Evolutionary conservation across 1,140 invertebrate species (phyloP), one percentile per base, ranked within the genome.

Genomic region (Dinoponera quadriceps): DNA sequence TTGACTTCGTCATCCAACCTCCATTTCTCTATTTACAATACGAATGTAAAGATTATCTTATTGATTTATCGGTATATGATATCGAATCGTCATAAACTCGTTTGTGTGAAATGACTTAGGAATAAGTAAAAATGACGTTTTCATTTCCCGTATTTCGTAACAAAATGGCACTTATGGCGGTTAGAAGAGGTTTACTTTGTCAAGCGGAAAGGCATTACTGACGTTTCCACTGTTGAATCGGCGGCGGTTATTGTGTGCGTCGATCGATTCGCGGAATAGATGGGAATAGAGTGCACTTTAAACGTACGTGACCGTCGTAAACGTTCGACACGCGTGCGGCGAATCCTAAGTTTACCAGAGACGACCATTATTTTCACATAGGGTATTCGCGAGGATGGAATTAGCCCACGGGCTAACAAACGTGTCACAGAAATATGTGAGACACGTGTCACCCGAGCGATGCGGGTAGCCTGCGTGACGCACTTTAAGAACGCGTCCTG

Each of bases 281-380:
- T 27, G 63, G 14, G 4, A 57, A 16, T 66, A 18, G 59, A 49
- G 73, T 63, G 44, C 38, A 51, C 14, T 49, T 65, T 51, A 65
- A 66, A 77, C 51, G 83, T 5, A 33, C 75, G 68, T 82, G 62
- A 82, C 85, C 16, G 54, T 51, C 54, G 48, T 27, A 27, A 84
- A 72, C 60, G 69, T 72, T 29, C 44, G 7, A 51, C 48, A 59
- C 49, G 62, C 69, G 69, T 75, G 63, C 16, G 16, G 51, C 18
- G 75, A 86, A 86, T 86, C 29, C 74, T 62, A 60, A 85, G 54
- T 9, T 68, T 29, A 38, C 62, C 44, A 51, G 5, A 27, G 18
- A 60, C 38, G 49, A 33, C 27, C 5, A 54, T 77, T 77, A 27
- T 11, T 77, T 77, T 33, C 33, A 48, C 18, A 27, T 5, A n/a